Evolutionary conservation across 92 coral and sea anemone species (phyloP), one percentile per base, ranked within the genome.

Genomic region (Phenganax stokvisi): DNA sequence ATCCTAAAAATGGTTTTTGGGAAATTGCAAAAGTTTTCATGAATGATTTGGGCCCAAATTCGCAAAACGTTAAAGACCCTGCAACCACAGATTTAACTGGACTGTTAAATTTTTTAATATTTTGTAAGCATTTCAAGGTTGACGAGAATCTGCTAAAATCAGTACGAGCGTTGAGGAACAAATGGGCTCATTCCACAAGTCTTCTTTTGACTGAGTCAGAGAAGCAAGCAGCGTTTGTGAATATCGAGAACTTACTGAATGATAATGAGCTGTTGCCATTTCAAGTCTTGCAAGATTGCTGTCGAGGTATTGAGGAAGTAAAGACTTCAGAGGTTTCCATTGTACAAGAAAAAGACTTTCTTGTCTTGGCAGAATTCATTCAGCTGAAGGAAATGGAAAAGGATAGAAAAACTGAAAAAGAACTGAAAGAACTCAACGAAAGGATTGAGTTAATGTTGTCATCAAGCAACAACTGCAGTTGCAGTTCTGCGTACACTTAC

Each of bases 21-120:
- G 97, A 92, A 58, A 80, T 88, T 37, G 93, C 97, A 16, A 92
- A 92, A 75, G 78, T 92, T 51, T 92, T 74, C 80, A 92, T 92
- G 97, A 81, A 91, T 16, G 90, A 85, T 72, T 83, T 91, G 7
- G 90, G 93, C 3, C 65, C 64, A 0, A 74, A 79, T 60, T 79
- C 76, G 51, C 74, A 78, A 17, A 63, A 74, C 51, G 87, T 89
- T 12, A 76, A 81, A 20, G 90, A 82, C 54, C 90, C 90, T 30
- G 67, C 62, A 51, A 82, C 81, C 0, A 92, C 97, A 9, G 97
- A 90, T 74, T 82, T 91, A 17, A 92, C 97, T 15, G 92, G 90
- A 12, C 83, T 92, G 52, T 81, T 92, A 27, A 90, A 92, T 66
- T 79, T 92, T 3, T 82, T 92, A 68, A 85, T 72, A 80, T 87